phyloP scores from a whole-genome alignment of 2,888 invertebrate genomes.

The Chorisops tibialis region DNA sequence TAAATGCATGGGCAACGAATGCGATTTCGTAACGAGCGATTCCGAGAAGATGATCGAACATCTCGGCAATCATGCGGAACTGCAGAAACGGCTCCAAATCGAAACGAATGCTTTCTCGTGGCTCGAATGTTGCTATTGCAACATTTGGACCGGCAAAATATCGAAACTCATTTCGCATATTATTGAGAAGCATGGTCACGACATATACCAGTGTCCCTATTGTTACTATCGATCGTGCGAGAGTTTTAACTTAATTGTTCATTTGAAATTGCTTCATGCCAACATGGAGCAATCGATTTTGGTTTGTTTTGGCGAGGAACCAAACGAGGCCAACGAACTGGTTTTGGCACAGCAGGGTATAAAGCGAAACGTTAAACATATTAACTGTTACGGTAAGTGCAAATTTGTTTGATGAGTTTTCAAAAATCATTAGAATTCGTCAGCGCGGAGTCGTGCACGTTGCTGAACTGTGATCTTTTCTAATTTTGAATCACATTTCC shows the following conservation, averaged over 20 bases:
- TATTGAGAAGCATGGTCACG: slow-evolving; percentile 59
- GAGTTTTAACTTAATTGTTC: slow-evolving; percentile 26
- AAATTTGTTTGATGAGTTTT: neutral
- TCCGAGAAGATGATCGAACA: slow-evolving; percentile 50
- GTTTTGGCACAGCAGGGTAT: slow-evolving; percentile 1
- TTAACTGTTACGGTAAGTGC: slow-evolving; percentile 28
- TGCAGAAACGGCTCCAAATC: slow-evolving; percentile 44
- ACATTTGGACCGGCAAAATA: slow-evolving; percentile 45
- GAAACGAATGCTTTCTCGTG: slow-evolving; percentile 38
- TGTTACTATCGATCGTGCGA: slow-evolving; percentile 64
- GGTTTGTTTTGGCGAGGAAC: slow-evolving; percentile 6
- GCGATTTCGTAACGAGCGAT: slow-evolving; percentile 52
- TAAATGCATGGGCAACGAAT: slow-evolving; percentile 58
- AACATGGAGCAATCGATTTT: neutral
- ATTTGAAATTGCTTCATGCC: slow-evolving; percentile 29
- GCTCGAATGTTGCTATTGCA: slow-evolving; percentile 61
- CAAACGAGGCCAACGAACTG: too few species aligned
- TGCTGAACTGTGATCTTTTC: neutral
- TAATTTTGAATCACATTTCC: slow-evolving; percentile 23
- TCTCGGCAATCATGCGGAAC: slow-evolving; percentile 44
- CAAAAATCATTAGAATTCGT: neutral
- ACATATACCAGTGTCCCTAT: slow-evolving; percentile 61
- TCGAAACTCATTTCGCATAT: slow-evolving; percentile 54
- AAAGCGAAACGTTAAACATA: slow-evolving; percentile 33
- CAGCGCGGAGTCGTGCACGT: neutral